These are phyloP conservation scores for Sphyrna mokarran DNA, from an alignment of 2,113 vertebrate species.

Conservation along the genomic window DNA sequence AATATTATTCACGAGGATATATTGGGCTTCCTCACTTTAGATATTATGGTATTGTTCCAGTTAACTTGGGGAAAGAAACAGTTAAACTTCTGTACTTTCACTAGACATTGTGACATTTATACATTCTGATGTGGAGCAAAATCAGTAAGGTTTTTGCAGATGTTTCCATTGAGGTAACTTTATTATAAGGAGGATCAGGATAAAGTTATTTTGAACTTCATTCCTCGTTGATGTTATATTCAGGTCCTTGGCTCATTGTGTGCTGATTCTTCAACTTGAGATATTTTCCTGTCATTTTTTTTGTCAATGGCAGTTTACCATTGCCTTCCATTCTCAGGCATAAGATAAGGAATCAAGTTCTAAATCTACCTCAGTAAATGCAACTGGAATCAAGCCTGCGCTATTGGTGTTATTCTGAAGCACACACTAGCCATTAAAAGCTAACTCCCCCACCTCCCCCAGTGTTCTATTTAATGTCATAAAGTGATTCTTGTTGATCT, in stretches of 20 bases:
- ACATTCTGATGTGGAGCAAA: background rate
- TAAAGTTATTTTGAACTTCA: too few species aligned
- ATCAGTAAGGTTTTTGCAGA: background rate
- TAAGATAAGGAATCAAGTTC: background rate
- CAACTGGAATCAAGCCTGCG: background rate
- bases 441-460: background rate
- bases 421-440: background rate
- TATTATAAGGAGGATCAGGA: background rate
- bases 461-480: constrained; percentile 11
- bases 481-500: background rate
- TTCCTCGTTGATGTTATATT: background rate
- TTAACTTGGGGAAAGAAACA: background rate
- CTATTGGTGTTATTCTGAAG: background rate
- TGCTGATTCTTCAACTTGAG: background rate
- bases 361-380: too few species aligned
- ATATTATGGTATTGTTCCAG: background rate
- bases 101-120: background rate
- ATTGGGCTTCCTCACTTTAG: background rate
- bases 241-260: background rate
- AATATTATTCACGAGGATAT: background rate
- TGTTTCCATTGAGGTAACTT: background rate
- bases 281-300: background rate
- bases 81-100: background rate
- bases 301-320: background rate
- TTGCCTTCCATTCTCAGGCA: background rate